phyloP scores from a whole-genome alignment of 2,797 vertebrate genomes.

The Linurgus olivaceus region DNA sequence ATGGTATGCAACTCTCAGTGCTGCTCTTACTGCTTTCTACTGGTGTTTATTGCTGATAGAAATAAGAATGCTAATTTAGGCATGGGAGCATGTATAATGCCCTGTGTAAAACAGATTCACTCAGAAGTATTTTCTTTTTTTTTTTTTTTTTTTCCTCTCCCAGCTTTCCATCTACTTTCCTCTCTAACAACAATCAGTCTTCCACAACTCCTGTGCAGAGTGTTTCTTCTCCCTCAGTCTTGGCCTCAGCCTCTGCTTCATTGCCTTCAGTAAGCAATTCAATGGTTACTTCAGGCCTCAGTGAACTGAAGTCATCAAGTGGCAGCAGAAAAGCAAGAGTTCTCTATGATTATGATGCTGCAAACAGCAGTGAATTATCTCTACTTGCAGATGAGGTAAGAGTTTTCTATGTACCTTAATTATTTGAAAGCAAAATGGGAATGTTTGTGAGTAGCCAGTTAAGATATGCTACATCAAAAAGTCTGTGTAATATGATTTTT shows the following conservation, averaged over 20 bases:
- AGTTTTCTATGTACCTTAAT: background rate
- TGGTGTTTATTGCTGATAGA: background rate
- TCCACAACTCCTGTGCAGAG: slow-evolving; percentile 77
- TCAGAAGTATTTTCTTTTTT: background rate
- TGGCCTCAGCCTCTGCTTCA: slow-evolving; percentile 80
- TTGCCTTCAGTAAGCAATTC: slow-evolving; percentile 81
- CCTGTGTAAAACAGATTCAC: background rate
- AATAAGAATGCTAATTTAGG: slow-evolving; percentile 4
- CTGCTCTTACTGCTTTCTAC: background rate
- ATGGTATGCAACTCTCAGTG: background rate
- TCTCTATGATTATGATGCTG: slow-evolving; percentile 97
- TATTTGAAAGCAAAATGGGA: background rate
- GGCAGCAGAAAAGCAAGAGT: slow-evolving; percentile 93
- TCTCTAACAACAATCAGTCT: slow-evolving; percentile 93
- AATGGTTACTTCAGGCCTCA: slow-evolving; percentile 80
- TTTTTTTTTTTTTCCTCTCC: background rate
- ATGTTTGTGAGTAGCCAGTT: background rate
- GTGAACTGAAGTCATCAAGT: slow-evolving; percentile 84
- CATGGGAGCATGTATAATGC: background rate
- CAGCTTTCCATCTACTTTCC: slow-evolving; percentile 93
- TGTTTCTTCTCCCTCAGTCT: slow-evolving; percentile 81
- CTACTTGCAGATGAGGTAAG: slow-evolving; percentile 97
- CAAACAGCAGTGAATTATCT: slow-evolving; percentile 95
- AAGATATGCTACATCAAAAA: background rate
- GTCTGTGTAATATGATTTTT: background rate